Conservation (phyloP, 2,888 invertebrate genomes). For the Nomada lathburiana region DNA sequence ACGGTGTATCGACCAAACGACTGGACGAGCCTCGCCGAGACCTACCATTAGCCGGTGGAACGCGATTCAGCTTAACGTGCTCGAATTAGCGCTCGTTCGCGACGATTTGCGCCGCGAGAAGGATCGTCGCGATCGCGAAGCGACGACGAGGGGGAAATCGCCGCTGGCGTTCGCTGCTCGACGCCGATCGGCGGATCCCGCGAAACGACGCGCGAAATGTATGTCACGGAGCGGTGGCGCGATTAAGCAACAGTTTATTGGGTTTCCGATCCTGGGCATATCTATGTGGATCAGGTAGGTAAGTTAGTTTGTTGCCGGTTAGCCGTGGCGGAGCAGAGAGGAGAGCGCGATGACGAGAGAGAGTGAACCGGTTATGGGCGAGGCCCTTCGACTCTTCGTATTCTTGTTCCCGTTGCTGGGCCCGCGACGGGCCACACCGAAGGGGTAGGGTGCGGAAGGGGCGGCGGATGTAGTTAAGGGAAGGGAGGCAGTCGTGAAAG, state of each 20-base stretch:
- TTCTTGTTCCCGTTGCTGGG: constrained; percentile 74
- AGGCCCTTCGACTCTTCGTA: constrained; percentile 81
- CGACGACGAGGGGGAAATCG: not conserved
- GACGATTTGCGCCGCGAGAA: not conserved
- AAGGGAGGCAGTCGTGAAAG: constrained; percentile 61
- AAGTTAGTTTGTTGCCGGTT: constrained; percentile 73
- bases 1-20: constrained; percentile 30
- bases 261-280: constrained; percentile 55
- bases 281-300: constrained; percentile 71
- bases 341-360: constrained; percentile 76
- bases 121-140: no score
- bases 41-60: not conserved
- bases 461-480: constrained; percentile 37
- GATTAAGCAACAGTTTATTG: constrained; percentile 62
- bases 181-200: no score
- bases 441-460: constrained; percentile 46
- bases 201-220: constrained; percentile 26
- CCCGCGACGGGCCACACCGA: constrained; percentile 53
- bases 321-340: constrained; percentile 64
- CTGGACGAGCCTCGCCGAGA: not conserved
- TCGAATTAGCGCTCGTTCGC: constrained; percentile 5
- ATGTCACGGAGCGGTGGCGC: constrained; percentile 28
- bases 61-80: constrained; percentile 4
- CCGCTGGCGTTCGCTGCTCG: not conserved
- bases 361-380: constrained; percentile 84